These are phyloP conservation scores for Plectropomus leopardus DNA, from an alignment of 2,113 vertebrate genomes.

Conservation along the genomic window DNA sequence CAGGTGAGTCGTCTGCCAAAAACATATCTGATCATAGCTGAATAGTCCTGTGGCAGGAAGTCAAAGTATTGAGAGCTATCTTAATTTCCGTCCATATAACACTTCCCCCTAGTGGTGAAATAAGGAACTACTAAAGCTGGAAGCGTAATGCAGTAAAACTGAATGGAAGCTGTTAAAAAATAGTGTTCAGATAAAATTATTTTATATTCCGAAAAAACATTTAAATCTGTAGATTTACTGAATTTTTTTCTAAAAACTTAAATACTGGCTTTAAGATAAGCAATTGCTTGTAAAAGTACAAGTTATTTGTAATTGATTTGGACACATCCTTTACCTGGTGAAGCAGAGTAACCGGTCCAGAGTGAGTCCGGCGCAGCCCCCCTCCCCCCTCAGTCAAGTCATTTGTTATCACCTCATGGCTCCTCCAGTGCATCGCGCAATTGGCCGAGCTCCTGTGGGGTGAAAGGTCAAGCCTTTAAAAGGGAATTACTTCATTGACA, in stretches of 20 bases:
- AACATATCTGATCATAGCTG: constrained; percentile 19
- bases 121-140: not conserved
- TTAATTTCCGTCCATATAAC: constrained; percentile 62
- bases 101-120: constrained; percentile 75
- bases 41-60: not conserved
- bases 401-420: constrained; percentile 78
- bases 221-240: not conserved
- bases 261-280: not conserved
- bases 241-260: not conserved
- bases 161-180: not conserved
- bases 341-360: constrained; percentile 24
- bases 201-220: not conserved
- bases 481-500: constrained; percentile 88
- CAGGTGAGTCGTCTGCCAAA: not conserved
- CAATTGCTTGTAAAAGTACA: not conserved
- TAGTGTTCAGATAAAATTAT: not conserved
- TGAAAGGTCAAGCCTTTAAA: constrained; percentile 84
- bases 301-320: constrained; percentile 24
- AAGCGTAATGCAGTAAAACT: not conserved
- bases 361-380: not conserved
- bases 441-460: constrained; percentile 71
- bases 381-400: constrained; percentile 34
- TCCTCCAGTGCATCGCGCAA: constrained; percentile 61
- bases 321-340: constrained; percentile 45
- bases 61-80: not conserved